Evolutionary conservation across 1,140 invertebrate genomes (phyloP), one percentile per base, ranked within the genome.

Genomic region (Hyphantria cunea): DNA sequence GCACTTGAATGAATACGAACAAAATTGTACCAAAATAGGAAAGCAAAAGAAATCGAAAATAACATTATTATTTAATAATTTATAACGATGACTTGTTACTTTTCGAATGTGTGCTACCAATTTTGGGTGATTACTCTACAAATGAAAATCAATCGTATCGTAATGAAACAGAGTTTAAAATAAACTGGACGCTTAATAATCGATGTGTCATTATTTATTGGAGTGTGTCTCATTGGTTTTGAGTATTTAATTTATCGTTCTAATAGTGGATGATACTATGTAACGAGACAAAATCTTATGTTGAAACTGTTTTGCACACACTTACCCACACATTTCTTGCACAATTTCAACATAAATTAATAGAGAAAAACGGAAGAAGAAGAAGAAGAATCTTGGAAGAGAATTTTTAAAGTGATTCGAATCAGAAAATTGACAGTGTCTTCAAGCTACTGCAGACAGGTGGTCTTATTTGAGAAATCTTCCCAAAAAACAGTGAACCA

Each of bases 21-120:
- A 45, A 55, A 58, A 48, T 9, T 48, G 54, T 11, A 53, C 54
- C 53, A 61, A 74, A 72, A 66, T 64, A 64, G 62, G 63, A 70
- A 74, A 75, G 62, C 71, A 70, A 81, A 74, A 75, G 77, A 66
- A 64, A 76, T 72, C 67, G 72, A 80, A 78, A 74, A 67, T 64
- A 70, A 67, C 63, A 55, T 49, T 49, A 58, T 58, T 61, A 66
- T 66, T 52, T 53, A 55, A 76, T 74, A 63, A 77, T 80, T 80
- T 76, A 66, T 56, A 13, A 64, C 72, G 56, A 74, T 80, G 80
- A 82, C 80, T 78, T 59, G 65, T 65, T 74, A 52, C 33, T 66
- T 66, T 42, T 61, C 15, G 51, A 17, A 63, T 54, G 33, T 49
- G 34, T 13, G 14, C 45, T 15, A 58, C 55, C 55, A 58, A 58